phyloP scores from a whole-genome alignment of 2,797 vertebrate species.

The Scarus forsteni region DNA sequence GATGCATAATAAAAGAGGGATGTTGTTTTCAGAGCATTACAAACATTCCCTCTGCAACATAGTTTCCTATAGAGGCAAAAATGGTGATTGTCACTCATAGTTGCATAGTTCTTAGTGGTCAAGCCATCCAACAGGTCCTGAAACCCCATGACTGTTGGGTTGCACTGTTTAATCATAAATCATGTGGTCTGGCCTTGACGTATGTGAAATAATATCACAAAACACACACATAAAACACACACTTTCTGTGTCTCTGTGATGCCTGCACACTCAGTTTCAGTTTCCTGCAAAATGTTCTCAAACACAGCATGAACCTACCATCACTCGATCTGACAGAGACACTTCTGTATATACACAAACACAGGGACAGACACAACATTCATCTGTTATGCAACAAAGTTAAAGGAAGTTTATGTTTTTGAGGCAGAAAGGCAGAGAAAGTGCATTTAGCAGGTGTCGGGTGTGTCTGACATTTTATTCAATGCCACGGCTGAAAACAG shows the following conservation, averaged over 20 bases:
- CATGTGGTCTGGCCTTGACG: no score
- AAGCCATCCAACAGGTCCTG: no score
- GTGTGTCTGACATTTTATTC: constrained; percentile 7
- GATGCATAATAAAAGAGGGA: no score
- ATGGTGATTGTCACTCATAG: no score
- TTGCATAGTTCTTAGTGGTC: no score
- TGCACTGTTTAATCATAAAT: no score
- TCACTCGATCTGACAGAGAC: neutral
- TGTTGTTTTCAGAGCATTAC: no score
- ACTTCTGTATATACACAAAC: neutral
- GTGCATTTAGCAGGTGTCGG: constrained; percentile 13
- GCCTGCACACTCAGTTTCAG: constrained; percentile 21
- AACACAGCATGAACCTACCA: neutral
- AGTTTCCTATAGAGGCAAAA: no score
- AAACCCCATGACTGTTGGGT: no score
- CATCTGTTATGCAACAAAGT: constrained; percentile 28
- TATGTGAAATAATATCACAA: no score
- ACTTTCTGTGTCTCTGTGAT: neutral
- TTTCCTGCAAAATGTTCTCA: constrained; percentile 28
- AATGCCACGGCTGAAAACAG: constrained; percentile 10
- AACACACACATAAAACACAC: constrained; percentile 9
- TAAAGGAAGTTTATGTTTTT: neutral
- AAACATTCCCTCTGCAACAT: no score
- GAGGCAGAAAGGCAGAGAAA: neutral
- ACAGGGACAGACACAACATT: constrained; percentile 43